Base-by-base conservation (phyloP, 2,888 invertebrate genomes). In the Pachycephus smyrnensis region DNA sequence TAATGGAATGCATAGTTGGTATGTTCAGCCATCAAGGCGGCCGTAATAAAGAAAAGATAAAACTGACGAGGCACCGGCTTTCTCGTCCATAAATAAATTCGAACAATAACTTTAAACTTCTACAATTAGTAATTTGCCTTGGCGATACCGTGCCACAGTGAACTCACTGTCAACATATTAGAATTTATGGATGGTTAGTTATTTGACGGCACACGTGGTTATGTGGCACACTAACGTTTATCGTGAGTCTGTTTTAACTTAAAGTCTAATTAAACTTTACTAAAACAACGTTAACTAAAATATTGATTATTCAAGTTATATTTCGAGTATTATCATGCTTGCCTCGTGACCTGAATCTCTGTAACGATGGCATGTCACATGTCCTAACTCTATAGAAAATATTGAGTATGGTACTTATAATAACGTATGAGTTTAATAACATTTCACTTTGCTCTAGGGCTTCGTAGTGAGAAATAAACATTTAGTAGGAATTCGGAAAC, bases 351-450 rank as follows among this genome's bases (percentile, higher is more conserved):
- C 77, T 75, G 69, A 73, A 73, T 55, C 12, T 15, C 69, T 23
- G 55, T 55, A 55, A 55, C 55, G 6, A 55, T 23, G 15, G 23
- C 9, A 35, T 3, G 35, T 2, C 9, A 55, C 1, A 9, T 69
- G 40, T 73, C 23, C n/a, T 77, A 75, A 77, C n/a, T 74, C 32
- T 68, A 68, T 74, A 69, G 37, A 30, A 32, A 77, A 77, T 32
- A 37, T 35, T 35, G 37, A 68, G 0, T 35, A 36, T 32, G 40
- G 11, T 33, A 69, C 69, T 12, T 33, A 69, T 69, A 74, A 74
- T 75, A 31, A 37, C 30, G 9, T 55, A 69, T 69, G 68, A 77
- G 69, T 77, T 75, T 69, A 77, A 75, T 75, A 77, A 74, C 75
- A 77, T 69, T 68, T 73, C 12, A 36, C 36, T 9, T 75, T 33